Percentiles rank a stretch among this genome's conserved stretches.
phyloP scores from a whole-genome alignment of 2,113 vertebrate genomes.

The Thermophis baileyi region DNA sequence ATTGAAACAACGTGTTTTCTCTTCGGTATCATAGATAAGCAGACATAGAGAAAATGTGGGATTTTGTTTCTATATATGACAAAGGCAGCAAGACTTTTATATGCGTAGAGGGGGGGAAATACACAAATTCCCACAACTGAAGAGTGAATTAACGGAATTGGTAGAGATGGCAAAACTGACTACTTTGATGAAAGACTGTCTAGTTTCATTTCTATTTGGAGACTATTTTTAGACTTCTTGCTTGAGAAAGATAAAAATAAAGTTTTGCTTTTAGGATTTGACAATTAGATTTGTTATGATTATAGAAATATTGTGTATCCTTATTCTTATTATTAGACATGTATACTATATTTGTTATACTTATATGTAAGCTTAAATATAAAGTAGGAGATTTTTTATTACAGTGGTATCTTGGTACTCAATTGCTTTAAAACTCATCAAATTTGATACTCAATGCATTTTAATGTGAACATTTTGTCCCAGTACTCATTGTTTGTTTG shows the following conservation, averaged over 20 bases:
- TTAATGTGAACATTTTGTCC: too few species aligned
- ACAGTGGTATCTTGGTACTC: too few species aligned
- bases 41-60: not conserved
- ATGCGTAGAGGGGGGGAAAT: not conserved
- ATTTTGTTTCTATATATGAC: not conserved
- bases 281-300: not conserved
- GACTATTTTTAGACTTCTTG: not conserved
- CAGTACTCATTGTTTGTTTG: too few species aligned
- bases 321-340: not conserved
- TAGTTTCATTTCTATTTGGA: not conserved
- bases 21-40: not conserved
- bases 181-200: not conserved
- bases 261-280: not conserved
- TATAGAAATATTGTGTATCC: not conserved
- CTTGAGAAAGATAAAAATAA: not conserved
- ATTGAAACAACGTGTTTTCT: not conserved
- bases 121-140: too few species aligned
- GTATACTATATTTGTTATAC: not conserved
- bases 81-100: not conserved
- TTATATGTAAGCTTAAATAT: not conserved
- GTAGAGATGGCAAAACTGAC: not conserved
- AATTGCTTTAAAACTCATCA: too few species aligned
- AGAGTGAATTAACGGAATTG: not conserved
- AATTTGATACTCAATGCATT: too few species aligned
- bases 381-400: not conserved